Conservation (phyloP, 2,797 vertebrate genomes). For the Lepidocolaptes lacrymiger region DNA sequence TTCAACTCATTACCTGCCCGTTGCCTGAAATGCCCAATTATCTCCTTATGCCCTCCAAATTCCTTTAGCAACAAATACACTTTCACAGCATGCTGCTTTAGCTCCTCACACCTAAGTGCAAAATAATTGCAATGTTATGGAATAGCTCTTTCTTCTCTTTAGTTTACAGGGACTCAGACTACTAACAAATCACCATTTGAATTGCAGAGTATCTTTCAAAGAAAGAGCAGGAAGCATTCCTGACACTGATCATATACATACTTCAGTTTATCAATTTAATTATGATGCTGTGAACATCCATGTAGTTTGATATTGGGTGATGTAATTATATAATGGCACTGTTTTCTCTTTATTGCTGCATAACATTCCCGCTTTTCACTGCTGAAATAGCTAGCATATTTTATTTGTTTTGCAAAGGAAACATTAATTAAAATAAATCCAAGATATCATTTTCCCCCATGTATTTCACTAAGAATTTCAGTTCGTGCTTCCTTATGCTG, state of each 20-base stretch:
- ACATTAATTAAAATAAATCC: neutral
- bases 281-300: neutral
- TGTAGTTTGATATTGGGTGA: neutral
- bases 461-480: neutral
- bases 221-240: neutral
- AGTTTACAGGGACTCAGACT: neutral
- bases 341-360: neutral
- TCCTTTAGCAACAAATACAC: neutral
- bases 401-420: neutral
- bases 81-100: neutral
- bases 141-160: neutral
- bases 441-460: neutral
- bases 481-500: neutral
- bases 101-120: neutral
- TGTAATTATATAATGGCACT: neutral
- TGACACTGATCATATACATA: neutral
- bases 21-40: neutral
- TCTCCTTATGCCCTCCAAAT: neutral
- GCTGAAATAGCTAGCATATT: neutral
- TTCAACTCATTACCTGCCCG: neutral
- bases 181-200: neutral
- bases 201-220: neutral
- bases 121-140: neutral
- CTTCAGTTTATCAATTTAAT: neutral
- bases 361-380: neutral